phyloP scores from a whole-genome alignment of 2,888 invertebrate species.

The Agrotis puta region DNA sequence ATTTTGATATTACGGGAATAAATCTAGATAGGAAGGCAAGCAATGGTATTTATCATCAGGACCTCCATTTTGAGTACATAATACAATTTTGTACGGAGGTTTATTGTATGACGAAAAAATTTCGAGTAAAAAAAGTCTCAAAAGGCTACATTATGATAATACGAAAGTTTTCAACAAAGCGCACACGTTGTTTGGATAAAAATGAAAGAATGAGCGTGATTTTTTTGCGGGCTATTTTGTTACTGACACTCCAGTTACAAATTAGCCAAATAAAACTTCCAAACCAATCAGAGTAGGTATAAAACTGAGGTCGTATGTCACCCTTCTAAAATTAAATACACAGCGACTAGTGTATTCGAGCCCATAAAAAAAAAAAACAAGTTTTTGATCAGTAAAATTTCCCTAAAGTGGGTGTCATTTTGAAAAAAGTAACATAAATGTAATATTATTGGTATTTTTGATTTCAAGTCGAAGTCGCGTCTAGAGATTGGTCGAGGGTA shows the following conservation, averaged over 20 bases:
- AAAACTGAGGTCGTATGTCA: background rate
- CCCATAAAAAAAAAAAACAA: background rate
- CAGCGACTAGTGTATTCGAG: background rate
- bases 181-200: background rate
- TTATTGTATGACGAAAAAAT: background rate
- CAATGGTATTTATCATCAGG: constrained; percentile 2
- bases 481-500: too few species aligned
- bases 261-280: background rate
- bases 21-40: background rate
- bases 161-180: background rate
- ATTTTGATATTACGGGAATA: constrained; percentile 6
- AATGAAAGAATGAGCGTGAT: background rate
- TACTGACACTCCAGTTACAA: background rate
- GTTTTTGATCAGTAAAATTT: too few species aligned
- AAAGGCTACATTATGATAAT: background rate
- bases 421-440: too few species aligned
- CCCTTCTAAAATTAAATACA: background rate
- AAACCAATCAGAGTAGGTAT: too few species aligned
- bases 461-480: too few species aligned
- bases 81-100: constrained; percentile 24
- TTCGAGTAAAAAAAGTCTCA: background rate
- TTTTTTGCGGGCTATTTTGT: background rate
- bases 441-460: too few species aligned
- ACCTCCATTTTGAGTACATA: constrained; percentile 16
- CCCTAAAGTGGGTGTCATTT: too few species aligned